These are phyloP conservation scores for Neosilurus hyrtlii DNA, from an alignment of 2,797 vertebrate species.

Conservation along the genomic window DNA sequence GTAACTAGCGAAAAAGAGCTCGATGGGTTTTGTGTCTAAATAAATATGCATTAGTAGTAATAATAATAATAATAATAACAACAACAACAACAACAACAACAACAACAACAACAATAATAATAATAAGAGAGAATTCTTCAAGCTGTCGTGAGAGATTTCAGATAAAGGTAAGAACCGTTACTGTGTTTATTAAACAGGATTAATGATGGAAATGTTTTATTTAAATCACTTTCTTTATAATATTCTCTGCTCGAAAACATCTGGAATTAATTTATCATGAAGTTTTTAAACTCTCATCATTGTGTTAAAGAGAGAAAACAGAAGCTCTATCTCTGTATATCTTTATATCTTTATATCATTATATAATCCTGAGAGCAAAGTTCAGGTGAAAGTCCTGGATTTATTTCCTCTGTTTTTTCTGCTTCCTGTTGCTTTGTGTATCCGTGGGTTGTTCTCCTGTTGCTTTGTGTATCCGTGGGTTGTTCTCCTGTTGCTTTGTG, in stretches of 20 bases:
- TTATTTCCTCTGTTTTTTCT: neutral
- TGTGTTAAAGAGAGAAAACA: neutral
- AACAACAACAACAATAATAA: no score
- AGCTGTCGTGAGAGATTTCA: neutral
- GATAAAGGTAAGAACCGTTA: neutral
- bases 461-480: no score
- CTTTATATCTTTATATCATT: neutral
- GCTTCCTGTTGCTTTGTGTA: neutral
- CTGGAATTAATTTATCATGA: neutral
- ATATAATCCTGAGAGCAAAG: neutral
- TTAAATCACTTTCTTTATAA: neutral
- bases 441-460: no score
- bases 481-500: no score
- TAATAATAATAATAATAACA: no score
- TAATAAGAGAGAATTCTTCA: neutral
- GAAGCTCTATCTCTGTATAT: no score
- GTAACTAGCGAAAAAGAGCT: neutral
- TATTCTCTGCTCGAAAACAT: neutral
- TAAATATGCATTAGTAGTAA: neutral
- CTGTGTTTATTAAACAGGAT: neutral
- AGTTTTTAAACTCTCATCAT: neutral
- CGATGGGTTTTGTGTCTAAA: no score
- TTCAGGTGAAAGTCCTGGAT: neutral
- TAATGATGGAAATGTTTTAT: neutral
- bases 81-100: no score